These are phyloP conservation scores for Thalassophryne amazonica DNA, from an alignment of 2,797 vertebrate genomes.

Conservation along the genomic window DNA sequence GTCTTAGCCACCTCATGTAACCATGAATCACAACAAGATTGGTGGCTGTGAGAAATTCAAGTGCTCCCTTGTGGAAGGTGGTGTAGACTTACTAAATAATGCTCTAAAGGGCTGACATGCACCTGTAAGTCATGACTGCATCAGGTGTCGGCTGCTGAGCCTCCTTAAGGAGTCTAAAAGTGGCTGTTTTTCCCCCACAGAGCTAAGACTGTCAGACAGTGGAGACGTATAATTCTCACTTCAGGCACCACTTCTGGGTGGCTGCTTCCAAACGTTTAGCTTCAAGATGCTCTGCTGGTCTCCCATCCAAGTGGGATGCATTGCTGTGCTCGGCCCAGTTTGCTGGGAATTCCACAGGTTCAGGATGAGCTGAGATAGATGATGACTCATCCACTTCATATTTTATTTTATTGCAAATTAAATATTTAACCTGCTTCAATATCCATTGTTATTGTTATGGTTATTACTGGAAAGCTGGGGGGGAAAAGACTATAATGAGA, in stretches of 20 bases:
- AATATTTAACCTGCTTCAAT: no score
- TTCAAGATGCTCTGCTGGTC: constrained; percentile 48
- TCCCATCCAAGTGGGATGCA: constrained; percentile 43
- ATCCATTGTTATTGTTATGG: no score
- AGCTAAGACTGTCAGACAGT: constrained; percentile 54
- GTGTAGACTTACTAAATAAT: constrained; percentile 49
- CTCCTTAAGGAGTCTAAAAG: constrained; percentile 53
- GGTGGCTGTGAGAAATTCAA: no score
- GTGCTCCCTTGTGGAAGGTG: constrained; percentile 25
- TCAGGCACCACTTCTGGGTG: constrained; percentile 54
- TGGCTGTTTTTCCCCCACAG: constrained; percentile 56
- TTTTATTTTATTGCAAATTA: not conserved
- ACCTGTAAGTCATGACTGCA: constrained; percentile 61
- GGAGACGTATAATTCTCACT: constrained; percentile 62
- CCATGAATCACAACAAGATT: no score
- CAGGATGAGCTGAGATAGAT: constrained; percentile 9
- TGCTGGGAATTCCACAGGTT: constrained; percentile 11
- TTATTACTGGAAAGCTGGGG: no score
- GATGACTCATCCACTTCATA: constrained; percentile 1
- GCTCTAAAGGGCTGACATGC: constrained; percentile 45
- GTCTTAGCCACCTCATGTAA: no score
- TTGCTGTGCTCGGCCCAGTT: constrained; percentile 34
- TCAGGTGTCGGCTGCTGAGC: constrained; percentile 55
- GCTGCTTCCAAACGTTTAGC: constrained; percentile 57
- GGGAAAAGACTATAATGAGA: no score